Percentiles rank a stretch among this genome's conserved stretches.
Conservation (phyloP, 2,797 vertebrate genomes). For the Dendrocincla tyrannina region DNA sequence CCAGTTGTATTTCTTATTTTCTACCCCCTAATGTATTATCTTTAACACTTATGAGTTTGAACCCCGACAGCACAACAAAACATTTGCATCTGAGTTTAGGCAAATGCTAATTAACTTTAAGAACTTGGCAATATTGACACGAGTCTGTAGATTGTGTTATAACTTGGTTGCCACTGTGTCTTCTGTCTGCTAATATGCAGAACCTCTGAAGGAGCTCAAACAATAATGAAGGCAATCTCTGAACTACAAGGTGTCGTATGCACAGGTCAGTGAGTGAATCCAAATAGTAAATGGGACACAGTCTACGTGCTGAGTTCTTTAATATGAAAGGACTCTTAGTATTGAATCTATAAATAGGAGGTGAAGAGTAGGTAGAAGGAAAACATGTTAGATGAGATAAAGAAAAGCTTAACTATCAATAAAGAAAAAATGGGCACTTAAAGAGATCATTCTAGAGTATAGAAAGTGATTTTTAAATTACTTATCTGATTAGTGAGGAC, state of each 20-base stretch:
- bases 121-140: background rate
- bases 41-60: background rate
- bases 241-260: background rate
- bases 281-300: background rate
- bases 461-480: constrained; percentile 51
- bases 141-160: background rate
- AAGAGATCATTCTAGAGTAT: background rate
- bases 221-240: background rate
- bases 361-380: background rate
- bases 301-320: background rate
- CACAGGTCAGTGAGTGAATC: background rate
- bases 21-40: background rate
- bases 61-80: background rate
- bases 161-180: background rate
- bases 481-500: constrained; percentile 28
- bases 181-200: background rate
- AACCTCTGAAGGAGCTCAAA: background rate
- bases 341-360: constrained; percentile 24
- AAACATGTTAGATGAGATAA: constrained; percentile 32
- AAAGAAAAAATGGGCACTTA: background rate
- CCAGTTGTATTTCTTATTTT: constrained; percentile 4
- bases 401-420: background rate
- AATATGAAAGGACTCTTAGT: background rate
- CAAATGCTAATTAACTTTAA: background rate
- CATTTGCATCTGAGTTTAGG: background rate